Conservation (phyloP, 2,888 invertebrate genomes). For the Busseola fusca region DNA sequence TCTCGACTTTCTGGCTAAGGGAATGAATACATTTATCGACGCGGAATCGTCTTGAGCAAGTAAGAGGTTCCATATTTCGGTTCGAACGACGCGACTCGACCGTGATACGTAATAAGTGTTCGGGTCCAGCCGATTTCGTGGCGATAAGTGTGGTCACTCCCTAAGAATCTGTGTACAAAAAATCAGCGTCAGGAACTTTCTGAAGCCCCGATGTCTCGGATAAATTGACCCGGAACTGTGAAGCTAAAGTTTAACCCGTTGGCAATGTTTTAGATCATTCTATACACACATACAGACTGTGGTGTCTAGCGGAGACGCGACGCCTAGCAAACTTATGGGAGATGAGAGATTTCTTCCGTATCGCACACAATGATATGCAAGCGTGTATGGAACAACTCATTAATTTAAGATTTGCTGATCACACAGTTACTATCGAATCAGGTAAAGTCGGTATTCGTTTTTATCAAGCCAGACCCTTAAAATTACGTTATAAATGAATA, state of each 20-base stretch:
- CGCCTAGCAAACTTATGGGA: slow-evolving; percentile 93
- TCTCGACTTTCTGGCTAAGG: not conserved
- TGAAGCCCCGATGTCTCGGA: not conserved
- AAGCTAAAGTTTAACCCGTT: not conserved
- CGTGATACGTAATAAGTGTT: not conserved
- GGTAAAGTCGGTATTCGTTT: slow-evolving; percentile 66
- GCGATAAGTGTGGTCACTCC: not conserved
- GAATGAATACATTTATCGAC: not conserved
- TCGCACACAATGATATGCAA: slow-evolving; percentile 91
- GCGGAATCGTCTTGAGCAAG: not conserved
- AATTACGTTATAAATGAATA: too few relatives aligned
- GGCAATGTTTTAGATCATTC: slow-evolving; percentile 90
- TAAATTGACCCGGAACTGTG: not conserved
- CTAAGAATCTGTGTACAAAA: not conserved
- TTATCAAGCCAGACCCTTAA: too few relatives aligned
- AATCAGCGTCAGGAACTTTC: not conserved
- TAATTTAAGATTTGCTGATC: slow-evolving; percentile 90
- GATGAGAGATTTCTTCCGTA: slow-evolving; percentile 92
- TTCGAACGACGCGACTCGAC: not conserved
- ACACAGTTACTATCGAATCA: slow-evolving; percentile 87
- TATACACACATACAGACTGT: slow-evolving; percentile 93
- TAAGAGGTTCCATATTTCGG: not conserved
- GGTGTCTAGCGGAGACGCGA: slow-evolving; percentile 93
- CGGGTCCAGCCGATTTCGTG: not conserved
- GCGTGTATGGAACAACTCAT: slow-evolving; percentile 89